A percentile compares a stretch with the other conserved stretches of the same genome.
Conservation (phyloP, 2,797 vertebrate genomes). For the Dryobates pubescens region DNA sequence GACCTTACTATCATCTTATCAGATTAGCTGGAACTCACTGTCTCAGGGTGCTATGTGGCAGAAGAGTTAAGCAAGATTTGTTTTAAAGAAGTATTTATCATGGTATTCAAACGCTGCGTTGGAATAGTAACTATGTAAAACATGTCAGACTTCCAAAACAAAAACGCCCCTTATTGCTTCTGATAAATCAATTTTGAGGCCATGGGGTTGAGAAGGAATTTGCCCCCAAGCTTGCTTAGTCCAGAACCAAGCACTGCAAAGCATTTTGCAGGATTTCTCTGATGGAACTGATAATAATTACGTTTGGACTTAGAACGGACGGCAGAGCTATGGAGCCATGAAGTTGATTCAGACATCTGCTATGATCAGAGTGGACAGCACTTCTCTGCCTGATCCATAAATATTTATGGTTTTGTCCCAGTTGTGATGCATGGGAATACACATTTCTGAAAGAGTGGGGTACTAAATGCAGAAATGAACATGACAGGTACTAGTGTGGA, state of each 20-base stretch:
- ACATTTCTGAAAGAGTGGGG: background rate
- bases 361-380: constrained; percentile 41
- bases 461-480: background rate
- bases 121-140: constrained; percentile 60
- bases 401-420: background rate
- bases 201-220: constrained; percentile 31
- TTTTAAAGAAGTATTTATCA: constrained; percentile 17
- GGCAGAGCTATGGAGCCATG: background rate
- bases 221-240: constrained; percentile 30
- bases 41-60: background rate
- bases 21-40: constrained; percentile 23
- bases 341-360: constrained; percentile 49
- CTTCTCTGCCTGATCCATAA: background rate
- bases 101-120: background rate
- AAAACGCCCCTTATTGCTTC: constrained; percentile 48
- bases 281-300: constrained; percentile 40
- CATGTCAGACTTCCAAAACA: constrained; percentile 33
- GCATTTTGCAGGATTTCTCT: constrained; percentile 11
- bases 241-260: constrained; percentile 33
- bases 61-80: background rate
- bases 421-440: background rate
- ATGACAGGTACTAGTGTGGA: background rate
- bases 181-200: constrained; percentile 48
- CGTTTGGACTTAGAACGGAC: background rate
- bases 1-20: constrained; percentile 16